These are phyloP conservation scores for Spatulosminthurus flaviceps DNA, from an alignment of 2,888 invertebrate genomes.

Conservation along the genomic window DNA sequence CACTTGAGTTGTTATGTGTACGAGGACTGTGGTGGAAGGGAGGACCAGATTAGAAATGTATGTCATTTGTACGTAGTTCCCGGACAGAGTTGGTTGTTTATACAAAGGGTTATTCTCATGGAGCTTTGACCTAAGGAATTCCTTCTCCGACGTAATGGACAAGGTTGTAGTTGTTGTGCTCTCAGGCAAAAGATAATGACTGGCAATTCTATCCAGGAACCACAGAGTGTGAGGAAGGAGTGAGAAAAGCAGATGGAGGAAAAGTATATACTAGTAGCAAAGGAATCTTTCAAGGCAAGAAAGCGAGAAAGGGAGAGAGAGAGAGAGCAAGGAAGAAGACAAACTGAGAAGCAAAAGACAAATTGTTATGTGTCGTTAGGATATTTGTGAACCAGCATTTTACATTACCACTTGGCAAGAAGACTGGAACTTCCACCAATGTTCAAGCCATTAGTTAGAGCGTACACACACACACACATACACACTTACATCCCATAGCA, in stretches of 20 bases:
- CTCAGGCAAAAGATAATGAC: slow-evolving; percentile 12
- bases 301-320: neutral
- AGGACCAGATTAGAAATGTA: no score
- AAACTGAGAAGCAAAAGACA: slow-evolving; percentile 14
- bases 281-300: neutral
- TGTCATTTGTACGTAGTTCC: no score
- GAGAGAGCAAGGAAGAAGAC: neutral
- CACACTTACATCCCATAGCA: no score
- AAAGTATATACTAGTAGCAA: neutral
- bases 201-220: slow-evolving; percentile 22
- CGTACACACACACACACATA: no score
- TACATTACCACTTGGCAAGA: neutral
- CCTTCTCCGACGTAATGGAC: neutral
- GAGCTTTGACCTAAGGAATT: neutral
- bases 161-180: neutral
- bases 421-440: no score
- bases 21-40: no score
- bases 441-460: no score
- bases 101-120: neutral
- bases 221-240: slow-evolving; percentile 6
- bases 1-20: no score
- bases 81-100: no score
- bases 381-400: slow-evolving; percentile 2
- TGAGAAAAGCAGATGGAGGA: neutral
- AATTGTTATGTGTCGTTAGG: slow-evolving; percentile 14